These are phyloP conservation scores for Petrocephalus schoutedeni DNA, from an alignment of 2,797 vertebrate species.

Conservation along the genomic window DNA sequence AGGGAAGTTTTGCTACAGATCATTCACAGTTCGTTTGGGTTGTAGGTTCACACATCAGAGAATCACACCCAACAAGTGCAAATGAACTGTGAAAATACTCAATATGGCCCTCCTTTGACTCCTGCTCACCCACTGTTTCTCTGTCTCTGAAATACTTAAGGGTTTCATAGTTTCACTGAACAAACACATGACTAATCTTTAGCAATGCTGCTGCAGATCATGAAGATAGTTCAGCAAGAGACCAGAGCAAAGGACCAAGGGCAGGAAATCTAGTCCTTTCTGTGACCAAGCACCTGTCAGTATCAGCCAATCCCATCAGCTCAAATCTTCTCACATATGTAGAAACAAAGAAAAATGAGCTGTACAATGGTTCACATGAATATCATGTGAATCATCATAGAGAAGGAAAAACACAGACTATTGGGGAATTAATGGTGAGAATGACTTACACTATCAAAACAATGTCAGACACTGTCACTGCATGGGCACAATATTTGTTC, in stretches of 20 bases:
- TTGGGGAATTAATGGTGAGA: not conserved
- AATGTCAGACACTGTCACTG: not conserved
- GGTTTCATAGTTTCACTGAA: not conserved
- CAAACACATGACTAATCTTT: not conserved
- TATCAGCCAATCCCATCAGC: not conserved
- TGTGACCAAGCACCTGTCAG: not conserved
- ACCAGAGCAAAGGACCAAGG: not conserved
- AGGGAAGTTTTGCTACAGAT: conserved; percentile 15
- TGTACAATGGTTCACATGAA: not conserved
- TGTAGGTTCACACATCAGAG: conserved; percentile 23
- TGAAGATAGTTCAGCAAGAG: not conserved
- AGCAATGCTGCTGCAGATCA: not conserved
- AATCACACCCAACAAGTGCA: not conserved
- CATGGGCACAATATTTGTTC: not conserved
- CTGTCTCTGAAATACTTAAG: not conserved
- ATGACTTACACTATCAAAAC: not conserved
- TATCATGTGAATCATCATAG: not conserved
- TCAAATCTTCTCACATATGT: not conserved
- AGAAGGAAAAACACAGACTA: not conserved
- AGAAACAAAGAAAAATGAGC: not conserved
- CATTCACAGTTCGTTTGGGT: conserved; percentile 9
- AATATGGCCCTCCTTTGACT: conserved; percentile 2
- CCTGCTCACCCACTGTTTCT: not conserved
- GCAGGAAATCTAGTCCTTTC: not conserved
- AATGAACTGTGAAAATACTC: conserved; percentile 16